A percentile compares a stretch with the other conserved stretches of the same genome.
These are phyloP conservation scores for Corynorhinus townsendii DNA, from an alignment of 2,113 vertebrate species.

Conservation along the genomic window DNA sequence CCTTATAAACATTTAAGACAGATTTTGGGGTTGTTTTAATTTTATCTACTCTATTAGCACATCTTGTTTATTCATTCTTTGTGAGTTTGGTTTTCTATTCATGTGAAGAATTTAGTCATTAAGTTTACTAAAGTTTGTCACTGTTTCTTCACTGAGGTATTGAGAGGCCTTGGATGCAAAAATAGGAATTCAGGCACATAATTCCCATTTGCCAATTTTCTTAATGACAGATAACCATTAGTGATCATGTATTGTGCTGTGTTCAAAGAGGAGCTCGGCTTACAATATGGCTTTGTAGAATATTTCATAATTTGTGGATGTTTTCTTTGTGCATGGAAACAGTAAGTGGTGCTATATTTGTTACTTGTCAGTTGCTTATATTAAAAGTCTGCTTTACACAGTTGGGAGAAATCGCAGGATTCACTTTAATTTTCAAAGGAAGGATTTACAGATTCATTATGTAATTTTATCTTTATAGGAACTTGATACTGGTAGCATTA, in stretches of 20 bases:
- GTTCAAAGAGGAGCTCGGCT: neutral
- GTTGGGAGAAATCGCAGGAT: neutral
- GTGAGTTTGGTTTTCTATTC: neutral
- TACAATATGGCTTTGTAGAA: neutral
- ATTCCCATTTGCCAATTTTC: neutral
- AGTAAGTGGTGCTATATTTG: neutral
- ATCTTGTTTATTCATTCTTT: neutral
- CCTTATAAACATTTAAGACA: neutral
- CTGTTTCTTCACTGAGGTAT: neutral
- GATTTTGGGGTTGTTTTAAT: neutral
- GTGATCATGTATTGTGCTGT: neutral
- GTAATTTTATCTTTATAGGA: constrained; percentile 20
- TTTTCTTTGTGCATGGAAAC: neutral
- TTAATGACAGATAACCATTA: neutral
- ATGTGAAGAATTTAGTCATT: neutral
- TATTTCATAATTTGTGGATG: neutral
- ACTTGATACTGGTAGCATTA: neutral
- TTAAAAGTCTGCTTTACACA: neutral
- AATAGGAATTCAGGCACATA: neutral
- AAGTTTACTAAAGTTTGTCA: neutral
- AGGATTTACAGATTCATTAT: neutral
- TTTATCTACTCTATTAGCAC: neutral
- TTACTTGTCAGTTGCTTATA: neutral
- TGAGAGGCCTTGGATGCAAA: neutral
- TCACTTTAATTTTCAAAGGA: neutral